Conservation (phyloP, 2,113 vertebrate genomes). For the Anguilla rostrata region DNA sequence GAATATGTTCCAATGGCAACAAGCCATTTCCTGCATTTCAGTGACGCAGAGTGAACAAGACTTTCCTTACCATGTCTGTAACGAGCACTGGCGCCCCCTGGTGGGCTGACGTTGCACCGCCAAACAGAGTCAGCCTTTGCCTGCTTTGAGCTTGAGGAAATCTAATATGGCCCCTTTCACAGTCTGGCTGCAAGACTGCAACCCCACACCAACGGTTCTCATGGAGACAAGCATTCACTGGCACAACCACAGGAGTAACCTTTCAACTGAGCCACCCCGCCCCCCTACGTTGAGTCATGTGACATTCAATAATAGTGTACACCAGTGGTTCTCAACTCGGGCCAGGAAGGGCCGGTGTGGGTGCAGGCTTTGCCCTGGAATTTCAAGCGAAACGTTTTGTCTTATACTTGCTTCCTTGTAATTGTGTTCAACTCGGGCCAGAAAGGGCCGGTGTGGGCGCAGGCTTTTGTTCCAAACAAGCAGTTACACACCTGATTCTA, state of each 20-base stretch:
- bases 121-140: background rate
- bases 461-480: no score
- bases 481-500: no score
- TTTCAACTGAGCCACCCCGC: background rate
- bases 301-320: background rate
- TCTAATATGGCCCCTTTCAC: background rate
- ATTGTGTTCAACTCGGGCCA: no score
- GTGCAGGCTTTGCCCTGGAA: no score
- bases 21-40: background rate
- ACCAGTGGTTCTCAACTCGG: no score
- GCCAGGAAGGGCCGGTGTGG: no score
- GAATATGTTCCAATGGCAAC: background rate
- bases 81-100: conserved; percentile 3
- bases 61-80: background rate
- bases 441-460: no score
- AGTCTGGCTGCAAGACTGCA: conserved; percentile 10
- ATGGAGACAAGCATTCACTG: conserved; percentile 13
- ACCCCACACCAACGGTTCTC: conserved; percentile 22
- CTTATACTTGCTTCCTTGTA: no score
- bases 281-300: background rate
- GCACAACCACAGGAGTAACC: background rate
- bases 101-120: background rate
- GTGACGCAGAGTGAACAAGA: background rate
- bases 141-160: background rate
- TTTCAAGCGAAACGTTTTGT: background rate